These are phyloP conservation scores for Sebastes fasciatus DNA, from an alignment of 2,113 vertebrate species.

Conservation along the genomic window DNA sequence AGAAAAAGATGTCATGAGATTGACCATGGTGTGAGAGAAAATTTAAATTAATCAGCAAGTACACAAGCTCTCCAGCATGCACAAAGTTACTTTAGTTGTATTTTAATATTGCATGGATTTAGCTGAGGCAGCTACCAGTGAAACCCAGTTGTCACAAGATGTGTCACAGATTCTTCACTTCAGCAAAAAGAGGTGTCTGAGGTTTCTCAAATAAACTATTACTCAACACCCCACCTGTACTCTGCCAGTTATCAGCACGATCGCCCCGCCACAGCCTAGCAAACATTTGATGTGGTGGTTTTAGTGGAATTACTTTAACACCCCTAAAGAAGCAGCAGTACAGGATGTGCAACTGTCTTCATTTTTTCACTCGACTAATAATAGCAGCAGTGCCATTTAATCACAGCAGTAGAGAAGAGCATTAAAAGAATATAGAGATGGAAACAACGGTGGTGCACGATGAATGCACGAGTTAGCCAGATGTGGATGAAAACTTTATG, in stretches of 20 bases:
- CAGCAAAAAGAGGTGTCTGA: conserved; percentile 40
- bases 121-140: conserved; percentile 6
- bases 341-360: conserved; percentile 51
- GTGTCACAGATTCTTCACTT: conserved; percentile 55
- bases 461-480: conserved; percentile 13
- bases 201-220: conserved; percentile 40
- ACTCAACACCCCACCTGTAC: conserved; percentile 47
- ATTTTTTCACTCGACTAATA: conserved; percentile 42
- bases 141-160: conserved; percentile 44
- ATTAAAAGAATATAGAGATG: conserved; percentile 14
- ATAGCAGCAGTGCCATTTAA: conserved; percentile 41
- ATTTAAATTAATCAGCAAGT: conserved; percentile 33
- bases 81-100: conserved; percentile 38
- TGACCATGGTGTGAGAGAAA: conserved; percentile 38
- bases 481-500: conserved; percentile 38
- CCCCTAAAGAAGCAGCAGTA: conserved; percentile 33
- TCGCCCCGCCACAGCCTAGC: conserved; percentile 16
- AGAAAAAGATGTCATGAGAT: conserved; percentile 54
- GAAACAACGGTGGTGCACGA: conserved; percentile 32
- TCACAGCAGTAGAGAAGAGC: conserved; percentile 32
- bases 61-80: conserved; percentile 3
- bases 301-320: conserved; percentile 35
- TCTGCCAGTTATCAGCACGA: conserved; percentile 23
- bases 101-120: conserved; percentile 35
- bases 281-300: conserved; percentile 37